These are phyloP conservation scores for Dasysyrphus tricinctus DNA, from an alignment of 2,888 invertebrate species.

Conservation along the genomic window DNA sequence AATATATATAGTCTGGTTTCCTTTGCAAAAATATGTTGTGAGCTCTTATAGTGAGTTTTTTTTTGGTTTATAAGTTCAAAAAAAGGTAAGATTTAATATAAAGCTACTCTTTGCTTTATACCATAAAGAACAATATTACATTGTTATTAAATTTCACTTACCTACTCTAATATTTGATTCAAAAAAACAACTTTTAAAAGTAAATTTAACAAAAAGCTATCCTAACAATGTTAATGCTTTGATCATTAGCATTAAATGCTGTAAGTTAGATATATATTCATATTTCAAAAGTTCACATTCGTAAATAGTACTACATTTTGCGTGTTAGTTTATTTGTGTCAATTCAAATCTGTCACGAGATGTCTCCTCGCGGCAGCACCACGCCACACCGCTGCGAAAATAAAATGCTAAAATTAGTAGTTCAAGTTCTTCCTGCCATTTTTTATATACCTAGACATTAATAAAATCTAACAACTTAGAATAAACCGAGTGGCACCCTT, in stretches of 20 bases:
- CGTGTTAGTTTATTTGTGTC: slow-evolving; percentile 39
- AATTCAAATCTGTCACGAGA: slow-evolving; percentile 69
- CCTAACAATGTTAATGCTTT: background rate
- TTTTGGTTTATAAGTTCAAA: too few species aligned
- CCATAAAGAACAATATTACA: too few species aligned
- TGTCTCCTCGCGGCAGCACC: background rate
- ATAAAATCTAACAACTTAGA: background rate
- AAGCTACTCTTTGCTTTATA: too few species aligned
- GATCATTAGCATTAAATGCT: background rate
- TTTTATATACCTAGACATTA: background rate
- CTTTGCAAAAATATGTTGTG: too few species aligned
- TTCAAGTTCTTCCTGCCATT: slow-evolving; percentile 36
- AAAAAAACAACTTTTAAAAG: background rate
- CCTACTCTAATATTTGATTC: too few species aligned
- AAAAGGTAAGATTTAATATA: too few species aligned
- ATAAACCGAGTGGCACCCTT: background rate
- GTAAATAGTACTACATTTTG: slow-evolving; percentile 2
- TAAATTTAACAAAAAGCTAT: background rate
- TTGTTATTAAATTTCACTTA: too few species aligned
- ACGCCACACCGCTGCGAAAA: background rate
- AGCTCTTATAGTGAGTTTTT: too few species aligned
- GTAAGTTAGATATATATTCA: background rate
- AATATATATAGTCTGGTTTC: too few species aligned
- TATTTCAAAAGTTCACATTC: slow-evolving; percentile 37
- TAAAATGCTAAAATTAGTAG: slow-evolving; percentile 56